Evolutionary conservation across 1,140 invertebrate genomes (phyloP).

Genomic region (Anthonomus grandis): DNA sequence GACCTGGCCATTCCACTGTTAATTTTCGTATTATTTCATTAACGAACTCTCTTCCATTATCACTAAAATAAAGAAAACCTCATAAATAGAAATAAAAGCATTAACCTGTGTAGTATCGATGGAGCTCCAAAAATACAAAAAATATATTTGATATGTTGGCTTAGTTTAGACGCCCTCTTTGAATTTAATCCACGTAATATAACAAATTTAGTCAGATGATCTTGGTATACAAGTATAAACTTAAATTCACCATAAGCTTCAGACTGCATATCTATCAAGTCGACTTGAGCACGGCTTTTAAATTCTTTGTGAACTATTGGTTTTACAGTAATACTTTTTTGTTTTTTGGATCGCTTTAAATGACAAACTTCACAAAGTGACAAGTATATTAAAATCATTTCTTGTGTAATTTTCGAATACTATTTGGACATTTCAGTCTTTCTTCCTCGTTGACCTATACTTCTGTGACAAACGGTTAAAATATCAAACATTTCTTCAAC

Average conservation of each 20-base stretch:
- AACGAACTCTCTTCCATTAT: constrained; percentile 42
- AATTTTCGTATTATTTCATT: constrained; percentile 24
- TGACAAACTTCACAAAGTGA: too few species aligned
- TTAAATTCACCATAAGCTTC: constrained; percentile 47
- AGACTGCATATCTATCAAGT: constrained; percentile 52
- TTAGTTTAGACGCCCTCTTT: constrained; percentile 13
- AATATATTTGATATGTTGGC: constrained; percentile 27
- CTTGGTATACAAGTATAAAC: constrained; percentile 51
- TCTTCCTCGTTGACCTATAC: too few species aligned
- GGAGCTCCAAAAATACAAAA: constrained; percentile 36
- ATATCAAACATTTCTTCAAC: too few species aligned
- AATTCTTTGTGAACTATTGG: too few species aligned
- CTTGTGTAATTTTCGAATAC: too few species aligned
- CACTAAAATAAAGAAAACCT: constrained; percentile 42
- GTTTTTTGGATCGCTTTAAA: too few species aligned
- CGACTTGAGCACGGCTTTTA: constrained; percentile 49
- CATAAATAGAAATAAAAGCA: too few species aligned
- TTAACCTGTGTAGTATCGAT: constrained; percentile 39
- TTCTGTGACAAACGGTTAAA: too few species aligned
- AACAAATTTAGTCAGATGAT: constrained; percentile 52
- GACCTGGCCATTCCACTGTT: constrained; percentile 39
- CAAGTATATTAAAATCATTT: too few species aligned
- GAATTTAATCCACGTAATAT: constrained; percentile 38
- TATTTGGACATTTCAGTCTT: too few species aligned
- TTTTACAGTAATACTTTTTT: too few species aligned